A percentile compares a stretch with the other conserved stretches of the same genome.
Conservation (phyloP, 1,140 invertebrate genomes). For the Pteromalus puparum region DNA sequence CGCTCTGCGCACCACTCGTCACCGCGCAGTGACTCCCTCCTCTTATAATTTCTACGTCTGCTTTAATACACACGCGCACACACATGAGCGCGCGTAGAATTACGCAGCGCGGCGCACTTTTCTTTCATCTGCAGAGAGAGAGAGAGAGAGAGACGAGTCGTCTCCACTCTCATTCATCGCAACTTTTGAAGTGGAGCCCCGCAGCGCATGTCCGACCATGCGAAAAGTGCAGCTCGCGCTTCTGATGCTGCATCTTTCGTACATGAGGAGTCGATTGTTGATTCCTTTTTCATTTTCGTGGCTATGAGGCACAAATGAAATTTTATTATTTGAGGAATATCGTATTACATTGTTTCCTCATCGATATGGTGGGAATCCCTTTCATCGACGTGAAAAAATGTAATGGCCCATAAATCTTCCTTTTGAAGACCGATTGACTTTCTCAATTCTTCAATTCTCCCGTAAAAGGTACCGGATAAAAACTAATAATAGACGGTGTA, state of each 20-base stretch:
- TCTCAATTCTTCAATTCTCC: not conserved
- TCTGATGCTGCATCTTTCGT: not conserved
- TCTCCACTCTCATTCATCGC: not conserved
- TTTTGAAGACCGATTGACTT: not conserved
- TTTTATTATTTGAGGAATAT: too few species aligned
- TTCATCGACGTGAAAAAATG: too few species aligned
- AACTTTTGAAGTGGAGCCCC: not conserved
- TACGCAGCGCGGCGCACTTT: not conserved
- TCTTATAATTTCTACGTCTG: conserved; percentile 30
- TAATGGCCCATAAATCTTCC: too few species aligned
- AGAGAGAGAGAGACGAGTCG: not conserved
- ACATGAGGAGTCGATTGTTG: too few species aligned
- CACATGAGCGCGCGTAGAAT: not conserved
- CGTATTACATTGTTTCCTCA: too few species aligned
- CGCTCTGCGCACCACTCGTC: not conserved
- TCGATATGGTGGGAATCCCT: too few species aligned
- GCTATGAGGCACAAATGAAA: too few species aligned
- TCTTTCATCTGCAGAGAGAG: conserved; percentile 4
- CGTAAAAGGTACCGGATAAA: not conserved
- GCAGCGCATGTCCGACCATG: not conserved
- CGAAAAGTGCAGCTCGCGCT: not conserved
- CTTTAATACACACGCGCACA: not conserved
- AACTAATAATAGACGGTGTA: not conserved
- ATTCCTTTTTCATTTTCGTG: not conserved
- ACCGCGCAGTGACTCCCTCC: conserved; percentile 4